Base-by-base conservation (phyloP, 2,888 invertebrate genomes). In the Salpingus planirostris region DNA sequence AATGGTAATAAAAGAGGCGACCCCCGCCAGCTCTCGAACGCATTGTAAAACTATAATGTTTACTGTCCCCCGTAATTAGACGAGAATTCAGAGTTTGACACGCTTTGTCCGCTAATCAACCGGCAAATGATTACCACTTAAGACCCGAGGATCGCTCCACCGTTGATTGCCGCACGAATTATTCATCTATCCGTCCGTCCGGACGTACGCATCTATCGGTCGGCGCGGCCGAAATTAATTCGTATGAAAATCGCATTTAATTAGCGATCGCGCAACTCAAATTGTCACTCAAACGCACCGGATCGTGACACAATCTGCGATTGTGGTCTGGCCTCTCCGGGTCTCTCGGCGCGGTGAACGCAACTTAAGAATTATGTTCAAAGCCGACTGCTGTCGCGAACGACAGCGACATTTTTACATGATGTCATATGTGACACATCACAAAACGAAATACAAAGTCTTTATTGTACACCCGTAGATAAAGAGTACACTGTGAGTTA, bases 1-100 rank as follows among this genome's bases (percentile, higher is more conserved):
- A 61, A 62, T 60, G 59, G 54, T 62, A 59, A 60, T 60, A 59
- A 60, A 60, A 57, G 55, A 52, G 51, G 51, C 55, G 57, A 55
- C 54, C 54, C 18, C 55, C 59, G 52, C 50, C 49, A 49, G 54
- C 47, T 53, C 40, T 36, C 38, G 48, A 50, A 50, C 48, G 49
- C 47, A 52, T 55, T 52, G 50, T 55, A 46, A 50, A 52, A 50
- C 49, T 50, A 50, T 52, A 52, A 49, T 51, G 47, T 54, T 50
- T 52, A 54, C 51, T 46, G 48, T 48, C 45, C 43, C 36, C 34
- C 31, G 41, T 51, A 52, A 52, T 51, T 50, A 51, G 46, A 43
- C 41, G 41, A 46, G 41, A 49, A 45, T 47, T 44, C 41, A 34
- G 45, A 41, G 29, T 40, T 48, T 54, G 49, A 47, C 46, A 46